These are phyloP conservation scores for Forficula auricularia DNA, from an alignment of 1,140 invertebrate species.

Conservation along the genomic window DNA sequence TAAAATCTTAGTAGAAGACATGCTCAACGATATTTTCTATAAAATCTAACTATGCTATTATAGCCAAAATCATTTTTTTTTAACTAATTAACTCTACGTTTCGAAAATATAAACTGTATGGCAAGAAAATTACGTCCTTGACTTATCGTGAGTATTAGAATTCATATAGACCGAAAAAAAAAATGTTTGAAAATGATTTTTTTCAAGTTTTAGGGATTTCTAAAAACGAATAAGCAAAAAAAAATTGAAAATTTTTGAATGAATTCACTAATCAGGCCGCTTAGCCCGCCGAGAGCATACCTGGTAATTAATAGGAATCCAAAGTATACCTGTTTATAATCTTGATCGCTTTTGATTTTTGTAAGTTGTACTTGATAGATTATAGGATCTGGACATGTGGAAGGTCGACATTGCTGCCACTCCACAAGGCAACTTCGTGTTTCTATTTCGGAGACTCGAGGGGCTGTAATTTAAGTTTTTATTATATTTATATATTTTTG, in stretches of 20 bases:
- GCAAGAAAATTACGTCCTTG: too few species aligned
- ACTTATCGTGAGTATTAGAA: too few species aligned
- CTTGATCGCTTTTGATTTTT: constrained; percentile 37
- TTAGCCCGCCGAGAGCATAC: too few species aligned
- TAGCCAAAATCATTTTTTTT: too few species aligned
- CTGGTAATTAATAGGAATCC: too few species aligned
- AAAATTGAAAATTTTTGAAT: not conserved
- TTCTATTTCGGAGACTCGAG: constrained; percentile 32
- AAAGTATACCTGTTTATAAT: constrained; percentile 41
- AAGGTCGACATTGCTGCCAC: constrained; percentile 32
- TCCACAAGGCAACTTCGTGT: constrained; percentile 30
- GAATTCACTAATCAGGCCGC: too few species aligned
- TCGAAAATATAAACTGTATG: too few species aligned
- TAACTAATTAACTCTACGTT: too few species aligned
- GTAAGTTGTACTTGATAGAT: constrained; percentile 46
- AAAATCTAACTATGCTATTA: too few species aligned
- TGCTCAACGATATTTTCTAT: too few species aligned
- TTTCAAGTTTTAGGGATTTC: not conserved
- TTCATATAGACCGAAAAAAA: too few species aligned
- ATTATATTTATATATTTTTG: not conserved
- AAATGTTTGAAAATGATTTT: not conserved
- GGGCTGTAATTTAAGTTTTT: constrained; percentile 22
- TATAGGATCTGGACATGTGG: constrained; percentile 39
- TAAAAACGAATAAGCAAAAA: not conserved
- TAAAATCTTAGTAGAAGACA: too few species aligned